Base-by-base conservation (phyloP, 2,113 vertebrate species). In the Engystomops pustulosus region DNA sequence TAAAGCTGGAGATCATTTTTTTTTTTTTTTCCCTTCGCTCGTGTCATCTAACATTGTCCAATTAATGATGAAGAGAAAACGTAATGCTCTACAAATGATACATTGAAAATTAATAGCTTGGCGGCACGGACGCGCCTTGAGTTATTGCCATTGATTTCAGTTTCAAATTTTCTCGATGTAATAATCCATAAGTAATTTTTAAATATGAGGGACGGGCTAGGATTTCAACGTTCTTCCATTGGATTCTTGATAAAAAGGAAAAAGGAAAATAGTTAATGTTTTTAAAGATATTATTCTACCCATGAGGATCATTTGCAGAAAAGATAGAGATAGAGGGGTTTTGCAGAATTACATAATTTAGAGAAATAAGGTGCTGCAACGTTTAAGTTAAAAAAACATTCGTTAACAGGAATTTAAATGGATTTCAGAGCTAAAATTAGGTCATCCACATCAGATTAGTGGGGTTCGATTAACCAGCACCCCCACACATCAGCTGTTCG, bases 81-180 rank as follows among this genome's bases (percentile, higher is more conserved):
- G 38, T 86, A 79, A 84, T 67, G 78, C 85, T 88, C 78, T 87
- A 86, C 10, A 76, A 87, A 89, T 87, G 85, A 69, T 45, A 90
- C 92, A 91, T 92, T 91, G 90, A 90, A 89, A 91, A 87, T 89
- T 89, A 91, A 91, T 88, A 87, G 71, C 75, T 84, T 84, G 87
- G 89, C 86, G 49, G 77, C 84, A 87, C 74, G 79, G 47, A 75
- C 47, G 41, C 70, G 20, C 25, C 44, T 55, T 78, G 89, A 81
- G 86, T 84, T 85, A 82, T 87, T 68, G 86, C 62, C 81, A 53
- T 86, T 92, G 82, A 86, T 89, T 38, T 51, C 78, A 12, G 55
- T 89, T 87, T 76, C 51, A 70, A 82, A 53, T 75, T 4, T 27
- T 81, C 60, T 87, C 89, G 87, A 84, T 86, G 84, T 88, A 78